phyloP scores from a whole-genome alignment of 2,888 invertebrate genomes.

The Portevinia maculata region DNA sequence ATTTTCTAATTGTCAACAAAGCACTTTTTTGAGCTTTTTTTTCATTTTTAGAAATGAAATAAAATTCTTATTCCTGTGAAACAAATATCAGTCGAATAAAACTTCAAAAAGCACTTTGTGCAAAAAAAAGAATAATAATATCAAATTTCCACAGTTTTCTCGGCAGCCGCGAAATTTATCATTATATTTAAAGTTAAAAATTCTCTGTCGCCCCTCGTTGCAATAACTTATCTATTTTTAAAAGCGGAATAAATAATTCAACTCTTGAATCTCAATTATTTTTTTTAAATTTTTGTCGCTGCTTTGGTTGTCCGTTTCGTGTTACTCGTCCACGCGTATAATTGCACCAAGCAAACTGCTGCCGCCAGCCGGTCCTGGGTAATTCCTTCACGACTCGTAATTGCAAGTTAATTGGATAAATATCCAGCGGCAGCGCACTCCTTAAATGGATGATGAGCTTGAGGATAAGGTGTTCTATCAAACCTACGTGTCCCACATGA shows the following conservation, averaged over 20 bases:
- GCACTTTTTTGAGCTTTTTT: constrained; percentile 6
- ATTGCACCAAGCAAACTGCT: constrained; percentile 3
- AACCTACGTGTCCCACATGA: constrained; percentile 93
- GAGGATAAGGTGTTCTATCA: constrained; percentile 94
- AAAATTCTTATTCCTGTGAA: no score
- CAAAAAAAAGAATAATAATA: neutral
- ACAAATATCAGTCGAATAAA: constrained; percentile 1
- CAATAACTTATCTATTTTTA: constrained; percentile 50
- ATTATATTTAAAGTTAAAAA: constrained; percentile 13
- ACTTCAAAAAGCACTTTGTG: constrained; percentile 6
- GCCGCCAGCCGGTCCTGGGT: constrained; percentile 15
- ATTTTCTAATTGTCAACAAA: constrained; percentile 71
- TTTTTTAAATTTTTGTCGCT: constrained; percentile 14
- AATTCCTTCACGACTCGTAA: neutral
- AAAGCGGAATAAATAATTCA: constrained; percentile 21
- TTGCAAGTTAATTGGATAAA: constrained; percentile 13
- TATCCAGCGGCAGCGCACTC: constrained; percentile 35
- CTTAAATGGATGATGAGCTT: constrained; percentile 93
- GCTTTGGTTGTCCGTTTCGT: constrained; percentile 9
- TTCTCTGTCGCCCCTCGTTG: constrained; percentile 16
- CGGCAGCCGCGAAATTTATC: neutral
- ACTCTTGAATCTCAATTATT: constrained; percentile 16
- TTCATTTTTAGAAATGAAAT: constrained; percentile 10
- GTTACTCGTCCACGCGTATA: constrained; percentile 11
- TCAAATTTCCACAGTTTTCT: constrained; percentile 8